These are phyloP conservation scores for Megathymus violae DNA, from an alignment of 1,140 invertebrate genomes.

Conservation along the genomic window DNA sequence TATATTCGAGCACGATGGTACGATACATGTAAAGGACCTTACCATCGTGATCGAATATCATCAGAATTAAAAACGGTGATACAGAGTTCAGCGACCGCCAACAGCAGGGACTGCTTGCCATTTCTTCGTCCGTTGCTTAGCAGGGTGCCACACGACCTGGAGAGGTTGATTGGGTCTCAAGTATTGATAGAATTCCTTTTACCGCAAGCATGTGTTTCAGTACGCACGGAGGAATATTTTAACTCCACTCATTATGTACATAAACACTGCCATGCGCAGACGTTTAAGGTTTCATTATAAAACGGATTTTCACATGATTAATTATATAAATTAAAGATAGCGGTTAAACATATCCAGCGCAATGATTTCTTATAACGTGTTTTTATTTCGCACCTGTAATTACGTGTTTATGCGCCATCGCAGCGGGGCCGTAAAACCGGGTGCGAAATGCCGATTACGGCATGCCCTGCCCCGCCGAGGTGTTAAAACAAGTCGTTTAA, in stretches of 20 bases:
- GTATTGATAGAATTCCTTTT: no score
- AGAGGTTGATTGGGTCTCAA: no score
- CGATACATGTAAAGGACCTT: no score
- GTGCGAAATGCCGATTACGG: conserved; percentile 41
- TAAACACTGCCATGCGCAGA: neutral
- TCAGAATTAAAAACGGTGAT: no score
- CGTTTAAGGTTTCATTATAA: neutral
- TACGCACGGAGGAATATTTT: neutral
- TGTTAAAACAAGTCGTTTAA: conserved; percentile 49
- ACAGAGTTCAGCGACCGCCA: no score
- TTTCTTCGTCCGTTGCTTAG: no score
- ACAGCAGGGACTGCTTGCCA: no score
- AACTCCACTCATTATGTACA: neutral
- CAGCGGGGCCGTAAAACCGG: conserved; percentile 46
- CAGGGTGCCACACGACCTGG: no score
- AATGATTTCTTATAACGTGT: conserved; percentile 13
- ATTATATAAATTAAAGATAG: neutral
- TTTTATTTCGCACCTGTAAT: conserved; percentile 32
- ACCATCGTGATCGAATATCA: no score
- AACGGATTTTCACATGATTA: neutral
- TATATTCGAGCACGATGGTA: no score
- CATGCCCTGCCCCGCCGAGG: conserved; percentile 20
- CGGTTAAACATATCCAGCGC: neutral
- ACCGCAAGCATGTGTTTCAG: no score
- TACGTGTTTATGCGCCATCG: conserved; percentile 44